Conservation (phyloP, 1,140 invertebrate species). For the Rhopalosiphum padi region DNA sequence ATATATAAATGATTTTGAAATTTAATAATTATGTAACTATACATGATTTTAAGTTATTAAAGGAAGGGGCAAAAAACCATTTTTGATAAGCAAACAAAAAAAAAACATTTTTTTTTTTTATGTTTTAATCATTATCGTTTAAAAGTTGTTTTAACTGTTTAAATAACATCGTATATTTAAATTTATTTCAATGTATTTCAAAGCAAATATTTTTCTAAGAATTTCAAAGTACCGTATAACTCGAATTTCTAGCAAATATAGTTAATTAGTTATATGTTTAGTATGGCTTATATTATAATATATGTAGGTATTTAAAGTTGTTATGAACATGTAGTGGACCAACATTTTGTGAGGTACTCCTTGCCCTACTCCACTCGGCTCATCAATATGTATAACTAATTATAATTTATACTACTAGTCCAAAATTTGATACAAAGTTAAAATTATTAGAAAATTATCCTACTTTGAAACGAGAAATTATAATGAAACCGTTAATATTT, state of each 20-base stretch:
- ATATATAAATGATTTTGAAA: background rate
- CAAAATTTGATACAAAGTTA: background rate
- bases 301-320: background rate
- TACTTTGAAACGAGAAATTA: background rate
- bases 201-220: background rate
- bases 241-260: background rate
- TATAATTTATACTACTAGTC: background rate
- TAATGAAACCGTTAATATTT: background rate
- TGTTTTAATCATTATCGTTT: background rate
- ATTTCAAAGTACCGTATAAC: background rate
- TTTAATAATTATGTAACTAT: background rate
- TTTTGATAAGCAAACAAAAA: background rate
- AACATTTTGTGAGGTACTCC: background rate
- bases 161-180: background rate
- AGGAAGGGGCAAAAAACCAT: accelerated
- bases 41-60: background rate
- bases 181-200: background rate
- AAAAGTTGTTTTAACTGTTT: background rate
- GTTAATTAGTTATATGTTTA: background rate
- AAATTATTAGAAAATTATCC: background rate
- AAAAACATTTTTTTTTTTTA: background rate
- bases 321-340: background rate
- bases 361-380: background rate
- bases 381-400: background rate
- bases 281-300: too few species aligned